Percentiles rank a stretch among this genome's conserved stretches.
These are phyloP conservation scores for Zonotrichia albicollis DNA, from an alignment of 2,797 vertebrate species.

Conservation along the genomic window DNA sequence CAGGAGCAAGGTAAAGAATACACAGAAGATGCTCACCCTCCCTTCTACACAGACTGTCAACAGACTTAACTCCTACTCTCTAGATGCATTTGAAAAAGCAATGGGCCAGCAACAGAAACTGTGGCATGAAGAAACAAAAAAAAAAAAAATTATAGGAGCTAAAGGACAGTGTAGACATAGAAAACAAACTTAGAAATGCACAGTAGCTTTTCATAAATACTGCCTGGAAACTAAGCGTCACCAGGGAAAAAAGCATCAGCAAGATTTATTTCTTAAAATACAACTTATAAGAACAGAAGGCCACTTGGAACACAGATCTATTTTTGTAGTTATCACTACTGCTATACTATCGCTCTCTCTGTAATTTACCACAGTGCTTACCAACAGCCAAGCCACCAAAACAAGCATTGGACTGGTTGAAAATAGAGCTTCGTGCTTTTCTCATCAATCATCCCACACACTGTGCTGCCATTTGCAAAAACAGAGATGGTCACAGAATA, in stretches of 20 bases:
- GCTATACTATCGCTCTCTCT: not conserved
- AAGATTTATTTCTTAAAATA: constrained; percentile 41
- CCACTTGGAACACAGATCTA: constrained; percentile 5
- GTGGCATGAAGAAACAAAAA: not conserved
- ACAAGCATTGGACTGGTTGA: not conserved
- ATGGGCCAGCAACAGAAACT: not conserved
- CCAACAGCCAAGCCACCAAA: not conserved
- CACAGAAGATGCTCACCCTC: not conserved
- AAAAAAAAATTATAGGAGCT: not conserved
- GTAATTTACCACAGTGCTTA: not conserved
- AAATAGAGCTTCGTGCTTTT: not conserved
- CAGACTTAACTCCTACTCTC: not conserved
- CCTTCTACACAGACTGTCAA: not conserved
- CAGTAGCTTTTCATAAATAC: constrained; percentile 13
- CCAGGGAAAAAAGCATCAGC: constrained; percentile 4
- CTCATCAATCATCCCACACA: not conserved
- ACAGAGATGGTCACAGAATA: fast-evolving
- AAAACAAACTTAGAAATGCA: not conserved
- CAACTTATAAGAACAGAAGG: constrained; percentile 34
- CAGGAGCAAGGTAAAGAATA: fast-evolving
- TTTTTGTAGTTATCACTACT: constrained; percentile 28
- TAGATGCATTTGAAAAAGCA: not conserved
- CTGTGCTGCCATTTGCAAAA: not conserved
- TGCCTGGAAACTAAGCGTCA: not conserved
- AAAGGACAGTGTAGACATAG: not conserved